Conservation (phyloP, 2,797 vertebrate genomes). For the Molossus alvarezi region DNA sequence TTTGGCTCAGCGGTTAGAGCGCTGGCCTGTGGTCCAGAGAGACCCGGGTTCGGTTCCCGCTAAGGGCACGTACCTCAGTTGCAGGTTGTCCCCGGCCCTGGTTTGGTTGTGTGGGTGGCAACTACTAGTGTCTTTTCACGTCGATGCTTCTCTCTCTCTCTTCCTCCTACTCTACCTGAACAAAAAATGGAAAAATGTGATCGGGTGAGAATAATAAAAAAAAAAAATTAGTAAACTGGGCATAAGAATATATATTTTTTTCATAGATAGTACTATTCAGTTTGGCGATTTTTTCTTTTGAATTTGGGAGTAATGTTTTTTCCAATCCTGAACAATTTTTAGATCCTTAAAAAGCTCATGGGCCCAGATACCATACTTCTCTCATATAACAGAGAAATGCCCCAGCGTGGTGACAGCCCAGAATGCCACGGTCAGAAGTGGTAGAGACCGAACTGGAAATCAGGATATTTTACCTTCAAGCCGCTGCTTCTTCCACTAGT, state of each 20-base stretch:
- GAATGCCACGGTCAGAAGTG: rapidly evolving
- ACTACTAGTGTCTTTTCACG: no score
- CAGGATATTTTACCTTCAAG: not conserved
- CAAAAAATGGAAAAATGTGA: no score
- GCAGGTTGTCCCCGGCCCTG: no score
- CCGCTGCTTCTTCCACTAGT: not conserved
- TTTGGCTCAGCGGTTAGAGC: no score
- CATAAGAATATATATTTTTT: not conserved
- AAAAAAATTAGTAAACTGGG: not conserved
- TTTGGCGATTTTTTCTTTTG: not conserved
- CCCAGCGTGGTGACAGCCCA: no score
- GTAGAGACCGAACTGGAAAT: not conserved
- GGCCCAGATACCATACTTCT: not conserved
- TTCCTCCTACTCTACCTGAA: no score
- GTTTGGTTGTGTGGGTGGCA: no score
- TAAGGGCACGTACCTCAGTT: no score
- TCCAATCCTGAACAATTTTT: not conserved
- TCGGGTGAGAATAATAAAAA: no score
- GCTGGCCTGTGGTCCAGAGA: no score
- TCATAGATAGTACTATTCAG: not conserved
- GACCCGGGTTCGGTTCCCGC: no score
- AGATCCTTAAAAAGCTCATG: not conserved
- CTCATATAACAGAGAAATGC: not conserved
- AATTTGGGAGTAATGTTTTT: not conserved
- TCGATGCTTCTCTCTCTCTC: no score